Base-by-base conservation (phyloP, 2,113 vertebrate genomes). In the Mesitornis unicolor region DNA sequence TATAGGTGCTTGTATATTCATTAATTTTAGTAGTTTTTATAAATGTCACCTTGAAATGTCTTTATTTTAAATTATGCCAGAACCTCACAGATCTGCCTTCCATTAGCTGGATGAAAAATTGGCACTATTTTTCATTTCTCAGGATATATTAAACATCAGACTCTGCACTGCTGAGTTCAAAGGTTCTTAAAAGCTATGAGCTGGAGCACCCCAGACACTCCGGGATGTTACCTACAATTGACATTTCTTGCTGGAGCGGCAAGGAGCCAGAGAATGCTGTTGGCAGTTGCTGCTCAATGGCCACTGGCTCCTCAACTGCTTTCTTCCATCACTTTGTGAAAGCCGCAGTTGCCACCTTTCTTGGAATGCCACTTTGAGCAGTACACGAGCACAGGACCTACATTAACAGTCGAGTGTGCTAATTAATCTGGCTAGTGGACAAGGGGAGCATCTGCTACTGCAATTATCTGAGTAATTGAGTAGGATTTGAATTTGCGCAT, bases 321-420 rank as follows among this genome's bases (percentile, higher is more conserved):
- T 51, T 92, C 51, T 33, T 71, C 69, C n/a, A 38, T 21, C 3
- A 1, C 19, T 57, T 25, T 3, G 0, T 2, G 10, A 69, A 15
- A 42, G 36, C 22, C 36, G 50, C 31, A 53, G 48, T 7, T 29
- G 21, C 14, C 63, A 38, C 50, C 54, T 45, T 75, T 68, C 51
- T 36, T 65, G 65, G 50, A 84, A 91, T 7, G 2, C 11, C 1
- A 1, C 47, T 60, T 35, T 4, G 19, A 70, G 56, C 14, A 54
- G 83, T n/a, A 16, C 48, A 51, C 0, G 5, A 38, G 35, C 77
- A 78, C 45, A 57, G 48, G 48, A 69, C 20, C 22, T 43, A 26
- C 0, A 0, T 16, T 57, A 73, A 80, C 0, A 3, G 36, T 31
- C 0, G 2, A 31, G 19, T 2, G 2, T 16, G 11, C 11, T 24